Evolutionary conservation across 2,888 invertebrate genomes (phyloP), one percentile per base, ranked within the genome.

Genomic region (Noctua comes): DNA sequence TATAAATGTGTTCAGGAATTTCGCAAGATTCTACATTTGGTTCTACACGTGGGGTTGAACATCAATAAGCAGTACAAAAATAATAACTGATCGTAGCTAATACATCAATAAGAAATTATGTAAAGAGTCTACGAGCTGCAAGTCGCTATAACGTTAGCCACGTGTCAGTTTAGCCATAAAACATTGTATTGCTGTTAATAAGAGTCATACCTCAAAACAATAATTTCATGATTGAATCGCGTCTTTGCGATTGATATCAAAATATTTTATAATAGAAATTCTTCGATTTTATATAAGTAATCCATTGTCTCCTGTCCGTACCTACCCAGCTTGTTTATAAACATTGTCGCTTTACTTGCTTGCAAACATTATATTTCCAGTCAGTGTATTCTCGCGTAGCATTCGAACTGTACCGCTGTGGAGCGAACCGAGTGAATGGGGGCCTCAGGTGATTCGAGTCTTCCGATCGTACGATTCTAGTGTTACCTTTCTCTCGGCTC

Each of bases 321-420:
- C 94, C 66, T 75, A 77, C 94, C 68, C 73, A 77, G 31, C 77
- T 88, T 95, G 95, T 95, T 95, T 95, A 94, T 94, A 95, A 95
- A 94, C 94, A 92, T 89, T 89, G 86, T 88, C 88, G 92, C 93
- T 93, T 94, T 88, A 93, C 92, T 92, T 92, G 90, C 91, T 91
- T 91, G 90, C 93, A 91, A 92, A 92, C 90, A 91, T 89, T 88
- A 90, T 88, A 88, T 89, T 83, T 88, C 90, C 90, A 90, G 91
- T 90, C 91, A 91, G 92, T 94, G 89, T 91, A 90, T 91, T 89
- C 89, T 89, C 91, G 91, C 85, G 91, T 91, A 88, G 90, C 92
- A 89, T 86, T 92, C 89, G 87, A 83, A 88, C 88, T 80, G 92
- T 92, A 93, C 93, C 91, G 92, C 77, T 43, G 82, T 86, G 90